Conservation (phyloP, 2,113 vertebrate genomes). For the Sminthopsis crassicaudata region DNA sequence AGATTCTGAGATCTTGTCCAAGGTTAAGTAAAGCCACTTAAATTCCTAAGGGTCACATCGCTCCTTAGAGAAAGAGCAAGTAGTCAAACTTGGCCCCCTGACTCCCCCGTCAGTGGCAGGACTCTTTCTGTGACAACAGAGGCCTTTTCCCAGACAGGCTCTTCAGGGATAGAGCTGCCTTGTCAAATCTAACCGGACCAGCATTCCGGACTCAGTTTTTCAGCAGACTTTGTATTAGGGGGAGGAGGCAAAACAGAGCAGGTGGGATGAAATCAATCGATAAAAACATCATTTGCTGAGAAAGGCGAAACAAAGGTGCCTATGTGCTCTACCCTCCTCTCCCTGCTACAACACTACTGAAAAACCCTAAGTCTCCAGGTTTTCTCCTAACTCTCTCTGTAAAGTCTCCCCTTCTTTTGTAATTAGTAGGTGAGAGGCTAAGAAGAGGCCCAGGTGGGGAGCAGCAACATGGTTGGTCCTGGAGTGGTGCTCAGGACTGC, state of each 20-base stretch:
- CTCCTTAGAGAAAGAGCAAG: neutral
- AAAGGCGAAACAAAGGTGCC: conserved; percentile 7
- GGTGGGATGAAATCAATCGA: conserved; percentile 70
- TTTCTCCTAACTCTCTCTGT: conserved; percentile 44
- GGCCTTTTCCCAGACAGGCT: conserved; percentile 46
- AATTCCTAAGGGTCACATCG: neutral
- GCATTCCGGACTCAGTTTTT: conserved; percentile 71
- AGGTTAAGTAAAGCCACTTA: neutral
- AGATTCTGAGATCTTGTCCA: neutral
- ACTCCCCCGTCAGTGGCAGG: conserved; percentile 21
- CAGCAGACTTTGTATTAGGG: conserved; percentile 74
- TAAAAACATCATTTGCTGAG: conserved; percentile 73
- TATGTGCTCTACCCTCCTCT: conserved; percentile 27
- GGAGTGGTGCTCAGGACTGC: conserved; percentile 54
- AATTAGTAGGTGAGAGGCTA: conserved; percentile 67
- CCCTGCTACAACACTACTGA: conserved; percentile 64
- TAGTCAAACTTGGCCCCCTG: conserved; percentile 21
- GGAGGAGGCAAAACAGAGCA: conserved; percentile 72
- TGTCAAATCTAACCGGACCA: conserved; percentile 72
- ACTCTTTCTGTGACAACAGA: neutral
- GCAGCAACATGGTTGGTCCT: conserved; percentile 40
- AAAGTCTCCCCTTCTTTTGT: conserved; percentile 54
- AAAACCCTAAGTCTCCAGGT: neutral
- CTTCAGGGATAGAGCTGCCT: conserved; percentile 45
- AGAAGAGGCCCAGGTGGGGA: conserved; percentile 67